Percentiles rank a stretch among this genome's conserved stretches.
These are phyloP conservation scores for Poecile atricapillus DNA, from an alignment of 2,113 vertebrate genomes.

Conservation along the genomic window DNA sequence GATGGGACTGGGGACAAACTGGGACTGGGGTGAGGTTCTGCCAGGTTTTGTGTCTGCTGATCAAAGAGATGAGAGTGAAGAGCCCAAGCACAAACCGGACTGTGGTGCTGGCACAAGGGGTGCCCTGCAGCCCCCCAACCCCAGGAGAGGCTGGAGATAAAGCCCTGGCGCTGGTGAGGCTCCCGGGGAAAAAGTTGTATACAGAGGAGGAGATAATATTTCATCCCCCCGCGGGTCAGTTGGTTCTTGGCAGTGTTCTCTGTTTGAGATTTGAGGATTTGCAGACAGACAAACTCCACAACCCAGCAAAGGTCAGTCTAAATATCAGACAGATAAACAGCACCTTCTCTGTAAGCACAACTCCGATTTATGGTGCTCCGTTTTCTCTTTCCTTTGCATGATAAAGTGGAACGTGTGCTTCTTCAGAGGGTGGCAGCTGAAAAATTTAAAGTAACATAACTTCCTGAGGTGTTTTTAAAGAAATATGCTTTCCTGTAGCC, in stretches of 20 bases:
- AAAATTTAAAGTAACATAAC: constrained; percentile 55
- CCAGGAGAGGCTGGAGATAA: constrained; percentile 4
- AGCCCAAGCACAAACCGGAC: background rate
- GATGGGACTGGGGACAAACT: background rate
- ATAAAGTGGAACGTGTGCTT: background rate
- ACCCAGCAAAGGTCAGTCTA: constrained; percentile 75
- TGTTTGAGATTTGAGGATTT: constrained; percentile 69
- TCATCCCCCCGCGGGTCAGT: constrained; percentile 65
- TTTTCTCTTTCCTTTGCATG: constrained; percentile 55
- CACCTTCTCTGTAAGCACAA: constrained; percentile 50
- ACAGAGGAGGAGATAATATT: constrained; percentile 58
- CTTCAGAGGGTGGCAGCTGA: constrained; percentile 17
- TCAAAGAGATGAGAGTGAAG: background rate
- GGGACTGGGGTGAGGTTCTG: background rate
- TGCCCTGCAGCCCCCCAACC: background rate
- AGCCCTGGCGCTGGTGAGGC: background rate
- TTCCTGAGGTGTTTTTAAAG: constrained; percentile 54
- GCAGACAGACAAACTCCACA: constrained; percentile 76
- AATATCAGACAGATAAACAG: constrained; percentile 73
- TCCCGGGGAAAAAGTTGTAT: constrained; percentile 22
- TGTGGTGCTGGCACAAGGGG: background rate
- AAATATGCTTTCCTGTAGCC: constrained; percentile 55
- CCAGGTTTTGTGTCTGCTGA: background rate
- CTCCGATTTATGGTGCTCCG: constrained; percentile 48
- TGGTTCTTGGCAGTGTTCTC: constrained; percentile 57